These are phyloP conservation scores for Montipora sp. DNA, from an alignment of 64 coral and sea anemone species.

Conservation along the genomic window DNA sequence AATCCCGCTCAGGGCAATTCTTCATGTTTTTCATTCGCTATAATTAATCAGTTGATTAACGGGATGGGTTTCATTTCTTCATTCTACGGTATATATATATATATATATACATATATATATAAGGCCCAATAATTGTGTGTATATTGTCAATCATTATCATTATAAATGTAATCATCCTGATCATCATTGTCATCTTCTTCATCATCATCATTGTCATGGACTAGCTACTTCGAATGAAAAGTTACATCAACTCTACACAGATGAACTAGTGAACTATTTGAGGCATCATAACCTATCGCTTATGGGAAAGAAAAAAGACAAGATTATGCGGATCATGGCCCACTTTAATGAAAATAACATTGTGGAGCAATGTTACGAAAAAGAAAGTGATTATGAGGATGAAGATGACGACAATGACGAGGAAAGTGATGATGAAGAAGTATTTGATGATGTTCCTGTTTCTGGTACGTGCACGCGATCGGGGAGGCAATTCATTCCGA, in stretches of 20 bases:
- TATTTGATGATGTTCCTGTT: slow-evolving; percentile 10
- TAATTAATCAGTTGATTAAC: no score
- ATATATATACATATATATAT: no score
- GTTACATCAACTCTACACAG: not conserved
- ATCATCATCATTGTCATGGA: no score
- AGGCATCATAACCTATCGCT: not conserved
- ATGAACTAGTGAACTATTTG: slow-evolving; percentile 17
- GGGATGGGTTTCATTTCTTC: no score
- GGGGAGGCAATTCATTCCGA: slow-evolving; percentile 49
- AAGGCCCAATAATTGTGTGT: no score
- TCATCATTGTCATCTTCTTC: no score
- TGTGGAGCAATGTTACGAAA: slow-evolving; percentile 15
- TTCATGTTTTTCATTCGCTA: no score
- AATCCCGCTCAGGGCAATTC: no score
- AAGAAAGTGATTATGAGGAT: slow-evolving; percentile 48
- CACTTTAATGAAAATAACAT: slow-evolving; percentile 60
- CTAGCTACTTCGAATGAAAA: not conserved
- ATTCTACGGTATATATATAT: no score
- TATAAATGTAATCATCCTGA: no score
- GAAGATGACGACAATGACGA: slow-evolving; percentile 49
- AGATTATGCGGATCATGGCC: slow-evolving; percentile 61
- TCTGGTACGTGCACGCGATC: slow-evolving; percentile 54
- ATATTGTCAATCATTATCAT: no score
- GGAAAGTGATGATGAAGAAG: slow-evolving; percentile 53
- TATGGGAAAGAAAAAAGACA: slow-evolving; percentile 37